Evolutionary conservation across 2,113 vertebrate species (phyloP).

Genomic region (Choloepus hoffmanni): DNA sequence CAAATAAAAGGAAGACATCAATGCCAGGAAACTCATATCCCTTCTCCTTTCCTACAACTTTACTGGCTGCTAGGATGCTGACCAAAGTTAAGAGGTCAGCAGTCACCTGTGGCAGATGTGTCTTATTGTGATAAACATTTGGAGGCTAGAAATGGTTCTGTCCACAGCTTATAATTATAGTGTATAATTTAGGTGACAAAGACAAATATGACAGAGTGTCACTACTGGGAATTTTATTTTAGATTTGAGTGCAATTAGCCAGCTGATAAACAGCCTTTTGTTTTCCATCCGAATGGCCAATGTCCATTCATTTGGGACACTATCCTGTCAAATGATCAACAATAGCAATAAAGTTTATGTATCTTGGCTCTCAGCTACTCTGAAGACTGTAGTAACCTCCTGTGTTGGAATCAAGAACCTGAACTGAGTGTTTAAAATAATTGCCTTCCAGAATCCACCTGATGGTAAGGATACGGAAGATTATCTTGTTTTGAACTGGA

Average conservation of each 20-base stretch:
- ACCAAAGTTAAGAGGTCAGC: conserved; percentile 50
- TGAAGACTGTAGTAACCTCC: conserved; percentile 68
- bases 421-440: conserved; percentile 70
- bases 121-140: conserved; percentile 56
- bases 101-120: conserved; percentile 58
- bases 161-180: neutral
- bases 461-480: neutral
- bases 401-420: conserved; percentile 68
- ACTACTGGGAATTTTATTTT: conserved; percentile 74
- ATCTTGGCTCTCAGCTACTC: conserved; percentile 73
- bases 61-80: neutral
- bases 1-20: conserved; percentile 60
- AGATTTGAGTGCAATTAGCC: conserved; percentile 76
- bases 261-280: conserved; percentile 80
- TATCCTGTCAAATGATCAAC: conserved; percentile 74
- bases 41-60: neutral
- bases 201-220: conserved; percentile 61
- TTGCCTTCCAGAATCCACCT: conserved; percentile 66
- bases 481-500: conserved; percentile 62
- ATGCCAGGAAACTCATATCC: conserved; percentile 43
- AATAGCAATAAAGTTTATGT: conserved; percentile 82
- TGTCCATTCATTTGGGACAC: conserved; percentile 70
- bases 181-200: conserved; percentile 75
- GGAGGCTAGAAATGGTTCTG: conserved; percentile 19
- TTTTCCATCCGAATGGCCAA: conserved; percentile 79